These are phyloP conservation scores for Tetragnatha versicolor DNA, from an alignment of 1,140 invertebrate genomes.

Conservation along the genomic window DNA sequence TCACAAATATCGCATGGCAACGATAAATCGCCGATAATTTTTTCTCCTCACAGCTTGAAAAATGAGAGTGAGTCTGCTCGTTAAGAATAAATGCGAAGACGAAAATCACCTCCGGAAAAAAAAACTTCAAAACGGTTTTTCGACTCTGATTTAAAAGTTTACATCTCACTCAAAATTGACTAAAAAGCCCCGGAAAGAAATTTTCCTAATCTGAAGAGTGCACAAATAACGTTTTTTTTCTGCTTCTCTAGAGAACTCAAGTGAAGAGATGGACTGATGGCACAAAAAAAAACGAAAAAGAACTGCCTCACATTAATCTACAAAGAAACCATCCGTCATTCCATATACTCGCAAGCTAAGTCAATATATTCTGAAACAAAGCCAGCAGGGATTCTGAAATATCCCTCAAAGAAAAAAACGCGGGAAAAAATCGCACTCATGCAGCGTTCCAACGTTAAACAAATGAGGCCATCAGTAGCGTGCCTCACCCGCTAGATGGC, in stretches of 20 bases:
- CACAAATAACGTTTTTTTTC: neutral
- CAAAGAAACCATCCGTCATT: conserved; percentile 32
- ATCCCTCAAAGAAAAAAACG: neutral
- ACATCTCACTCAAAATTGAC: conserved; percentile 18
- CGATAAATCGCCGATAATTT: too few relatives aligned
- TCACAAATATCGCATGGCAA: too few relatives aligned
- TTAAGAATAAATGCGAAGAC: too few relatives aligned
- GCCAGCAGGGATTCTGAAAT: neutral
- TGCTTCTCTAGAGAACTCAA: neutral
- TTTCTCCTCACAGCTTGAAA: too few relatives aligned
- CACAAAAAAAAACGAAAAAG: conserved; percentile 5
- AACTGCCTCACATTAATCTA: conserved; percentile 37
- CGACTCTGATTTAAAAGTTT: neutral
- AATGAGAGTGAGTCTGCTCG: too few relatives aligned
- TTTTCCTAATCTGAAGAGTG: neutral
- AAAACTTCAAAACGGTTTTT: too few relatives aligned
- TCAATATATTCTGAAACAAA: conserved; percentile 53
- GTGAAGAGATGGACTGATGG: neutral
- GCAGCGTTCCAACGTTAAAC: conserved; percentile 38
- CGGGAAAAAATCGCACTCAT: conserved; percentile 19
- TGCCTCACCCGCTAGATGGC: conserved; percentile 44
- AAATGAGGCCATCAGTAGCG: conserved; percentile 50
- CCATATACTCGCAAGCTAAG: conserved; percentile 34
- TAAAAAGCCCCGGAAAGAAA: conserved; percentile 5
- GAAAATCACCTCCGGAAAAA: neutral